Evolutionary conservation across 2,113 vertebrate genomes (phyloP), one percentile per base, ranked within the genome.

Genomic region (Condylura cristata): DNA sequence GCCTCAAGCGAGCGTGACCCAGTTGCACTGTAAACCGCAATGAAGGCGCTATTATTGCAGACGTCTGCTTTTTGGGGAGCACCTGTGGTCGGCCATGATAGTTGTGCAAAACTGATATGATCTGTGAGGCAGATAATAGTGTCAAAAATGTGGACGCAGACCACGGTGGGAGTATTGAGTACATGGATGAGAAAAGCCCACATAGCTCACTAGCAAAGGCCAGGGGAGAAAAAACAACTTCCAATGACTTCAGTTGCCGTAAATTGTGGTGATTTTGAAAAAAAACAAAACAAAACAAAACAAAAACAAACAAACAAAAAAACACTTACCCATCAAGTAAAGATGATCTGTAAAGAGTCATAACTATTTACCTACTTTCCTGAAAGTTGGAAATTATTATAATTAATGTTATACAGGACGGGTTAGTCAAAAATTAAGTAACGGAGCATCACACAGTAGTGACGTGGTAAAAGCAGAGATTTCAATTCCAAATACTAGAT

Each of bases 51-150:
- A 70, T 70, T 63, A 56, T 51, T 65, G 66, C 9, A 72, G 81
- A 97, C 91, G 75, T n/a, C 16, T 68, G 81, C 32, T 96, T 74
- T 66, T 85, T 48, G 89, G 0, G 32, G 84, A 72, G 17, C 53
- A 58, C 46, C 20, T 32, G 48, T 82, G 91, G 84, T 24, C 41
- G 44, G 58, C 16, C 46, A 37, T 17, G 65, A 76, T 22, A 9
- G 6, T 7, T 96, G 53, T 90, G 91, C 53, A 74, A 41, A 95
- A 30, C 11, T n/a, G 56, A 46, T 63, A 68, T 0, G 9, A 10
- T 71, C 30, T 82, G 10, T 71, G 95, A 86, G 89, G 86, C 13
- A 92, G 93, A 91, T 51, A 95, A 86, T 81, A 80, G 94, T 86
- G 32, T 80, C 30, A 93, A 86, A 96, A 96, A 87, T 60, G 37